Evolutionary conservation across 2,888 invertebrate species (phyloP).

Genomic region (Coecobrya sp.): DNA sequence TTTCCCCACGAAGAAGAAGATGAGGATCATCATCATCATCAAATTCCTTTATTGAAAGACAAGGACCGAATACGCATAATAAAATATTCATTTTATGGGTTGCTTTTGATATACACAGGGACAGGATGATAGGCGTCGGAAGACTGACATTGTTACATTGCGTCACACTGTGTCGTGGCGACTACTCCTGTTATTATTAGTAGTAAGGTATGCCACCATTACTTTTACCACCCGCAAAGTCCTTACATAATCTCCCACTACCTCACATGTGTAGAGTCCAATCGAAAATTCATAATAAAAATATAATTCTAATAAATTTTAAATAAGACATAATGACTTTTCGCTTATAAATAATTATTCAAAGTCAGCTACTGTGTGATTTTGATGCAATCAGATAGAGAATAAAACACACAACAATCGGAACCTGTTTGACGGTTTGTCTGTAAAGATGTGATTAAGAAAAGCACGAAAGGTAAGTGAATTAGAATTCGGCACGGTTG

Average conservation of each 20-base stretch:
- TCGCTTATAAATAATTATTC: constrained; percentile 74
- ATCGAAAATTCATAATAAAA: constrained; percentile 47
- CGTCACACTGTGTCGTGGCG: constrained; percentile 60
- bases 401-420: constrained; percentile 46
- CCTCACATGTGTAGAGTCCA: not conserved
- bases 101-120: not conserved
- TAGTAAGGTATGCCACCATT: constrained; percentile 53
- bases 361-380: constrained; percentile 71
- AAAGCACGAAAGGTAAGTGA: not conserved
- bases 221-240: constrained; percentile 69
- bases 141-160: constrained; percentile 51
- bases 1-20: constrained; percentile 30
- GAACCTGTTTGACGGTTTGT: not conserved
- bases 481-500: not conserved
- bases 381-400: constrained; percentile 43
- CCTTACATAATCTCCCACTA: not conserved
- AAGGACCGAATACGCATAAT: constrained; percentile 26
- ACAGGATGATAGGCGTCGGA: constrained; percentile 8
- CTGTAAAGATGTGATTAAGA: not conserved
- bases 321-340: constrained; percentile 78
- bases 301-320: constrained; percentile 56
- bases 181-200: constrained; percentile 58
- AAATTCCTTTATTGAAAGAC: constrained; percentile 32
- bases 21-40: not conserved
- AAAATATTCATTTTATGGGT: constrained; percentile 5